Conservation (phyloP, 2,797 vertebrate genomes). For the Austrolebias charrua region DNA sequence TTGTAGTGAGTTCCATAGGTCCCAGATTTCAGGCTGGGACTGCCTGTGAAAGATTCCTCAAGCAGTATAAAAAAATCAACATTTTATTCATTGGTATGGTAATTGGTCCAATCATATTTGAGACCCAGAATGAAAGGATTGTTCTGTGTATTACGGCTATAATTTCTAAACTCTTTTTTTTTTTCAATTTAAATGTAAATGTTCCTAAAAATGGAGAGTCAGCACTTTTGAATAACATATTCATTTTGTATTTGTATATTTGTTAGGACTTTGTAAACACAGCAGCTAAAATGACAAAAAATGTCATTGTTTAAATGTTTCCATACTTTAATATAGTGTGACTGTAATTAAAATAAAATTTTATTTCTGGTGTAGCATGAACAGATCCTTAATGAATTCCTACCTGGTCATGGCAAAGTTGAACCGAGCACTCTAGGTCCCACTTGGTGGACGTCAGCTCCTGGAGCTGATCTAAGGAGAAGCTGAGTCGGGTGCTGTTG, state of each 20-base stretch:
- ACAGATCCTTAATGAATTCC: neutral
- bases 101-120: neutral
- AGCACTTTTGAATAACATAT: neutral
- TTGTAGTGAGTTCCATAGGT: neutral
- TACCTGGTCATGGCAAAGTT: constrained; percentile 63
- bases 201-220: neutral
- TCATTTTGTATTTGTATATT: neutral
- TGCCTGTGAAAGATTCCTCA: neutral
- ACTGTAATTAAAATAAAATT: neutral
- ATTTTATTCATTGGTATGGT: neutral
- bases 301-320: too few species aligned
- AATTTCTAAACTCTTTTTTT: neutral
- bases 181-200: constrained; percentile 5
- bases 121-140: neutral
- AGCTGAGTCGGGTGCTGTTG: constrained; percentile 74
- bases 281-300: too few species aligned
- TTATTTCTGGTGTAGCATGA: neutral
- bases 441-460: constrained; percentile 71
- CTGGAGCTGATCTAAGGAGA: constrained; percentile 72
- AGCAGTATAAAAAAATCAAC: neutral
- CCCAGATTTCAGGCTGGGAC: neutral
- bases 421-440: constrained; percentile 74
- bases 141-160: neutral
- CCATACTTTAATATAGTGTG: too few species aligned
- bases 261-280: too few species aligned